Conservation (phyloP, 2,113 vertebrate species). For the Colossoma macropomum region DNA sequence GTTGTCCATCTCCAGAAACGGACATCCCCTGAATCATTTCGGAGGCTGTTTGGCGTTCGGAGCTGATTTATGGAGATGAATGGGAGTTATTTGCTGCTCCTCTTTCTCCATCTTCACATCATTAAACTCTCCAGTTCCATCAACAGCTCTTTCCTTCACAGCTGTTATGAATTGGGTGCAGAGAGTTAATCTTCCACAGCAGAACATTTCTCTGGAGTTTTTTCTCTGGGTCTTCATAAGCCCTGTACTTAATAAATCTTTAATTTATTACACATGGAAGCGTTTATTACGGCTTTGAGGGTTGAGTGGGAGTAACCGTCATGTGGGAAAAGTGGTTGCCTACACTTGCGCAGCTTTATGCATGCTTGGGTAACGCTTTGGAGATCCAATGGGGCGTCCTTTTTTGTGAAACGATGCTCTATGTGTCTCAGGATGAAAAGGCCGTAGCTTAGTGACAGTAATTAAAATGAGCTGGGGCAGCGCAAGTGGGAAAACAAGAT, state of each 20-base stretch:
- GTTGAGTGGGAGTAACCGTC: conserved; percentile 55
- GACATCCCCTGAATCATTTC: neutral
- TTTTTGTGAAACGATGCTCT: neutral
- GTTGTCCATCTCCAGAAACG: neutral
- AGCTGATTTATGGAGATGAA: conserved; percentile 69
- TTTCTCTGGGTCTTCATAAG: conserved; percentile 22
- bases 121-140: conserved; percentile 67
- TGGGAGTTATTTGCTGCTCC: conserved; percentile 60
- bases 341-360: neutral
- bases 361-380: neutral
- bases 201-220: conserved; percentile 42
- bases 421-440: neutral
- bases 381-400: neutral
- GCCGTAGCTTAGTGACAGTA: neutral
- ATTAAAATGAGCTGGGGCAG: neutral
- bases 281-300: conserved; percentile 52
- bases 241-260: conserved; percentile 69
- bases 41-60: conserved; percentile 31
- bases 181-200: conserved; percentile 65
- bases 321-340: conserved; percentile 49
- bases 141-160: conserved; percentile 66
- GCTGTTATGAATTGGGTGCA: conserved; percentile 64
- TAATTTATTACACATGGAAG: conserved; percentile 69
- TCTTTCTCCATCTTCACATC: conserved; percentile 75
- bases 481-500: neutral